phyloP scores from a whole-genome alignment of 2,113 vertebrate species.

The Chamaetylas fuelleborni region DNA sequence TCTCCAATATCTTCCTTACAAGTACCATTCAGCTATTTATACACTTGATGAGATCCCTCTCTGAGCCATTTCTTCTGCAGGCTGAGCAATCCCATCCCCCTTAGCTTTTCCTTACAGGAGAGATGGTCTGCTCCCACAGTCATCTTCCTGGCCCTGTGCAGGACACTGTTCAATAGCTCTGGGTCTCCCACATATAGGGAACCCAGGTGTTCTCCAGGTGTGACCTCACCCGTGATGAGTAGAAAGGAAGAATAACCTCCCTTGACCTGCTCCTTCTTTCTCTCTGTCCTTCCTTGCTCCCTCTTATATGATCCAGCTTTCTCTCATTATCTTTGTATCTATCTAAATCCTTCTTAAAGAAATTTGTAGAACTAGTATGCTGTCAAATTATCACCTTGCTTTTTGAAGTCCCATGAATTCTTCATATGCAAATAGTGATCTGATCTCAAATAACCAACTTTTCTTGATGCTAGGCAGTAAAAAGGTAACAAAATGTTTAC shows the following conservation, averaged over 20 bases:
- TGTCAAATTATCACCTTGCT: not conserved
- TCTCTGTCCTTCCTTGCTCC: not conserved
- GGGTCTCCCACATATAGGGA: not conserved
- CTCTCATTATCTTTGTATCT: not conserved
- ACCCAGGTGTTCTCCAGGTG: not conserved
- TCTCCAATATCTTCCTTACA: not conserved
- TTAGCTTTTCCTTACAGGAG: not conserved
- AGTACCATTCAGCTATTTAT: not conserved
- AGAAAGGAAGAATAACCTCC: not conserved
- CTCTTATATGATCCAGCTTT: not conserved
- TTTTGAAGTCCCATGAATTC: not conserved
- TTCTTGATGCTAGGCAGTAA: not conserved
- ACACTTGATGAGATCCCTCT: not conserved
- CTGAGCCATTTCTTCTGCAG: not conserved
- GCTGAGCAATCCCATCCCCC: not conserved
- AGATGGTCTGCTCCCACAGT: not conserved
- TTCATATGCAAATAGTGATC: not conserved
- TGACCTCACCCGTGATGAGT: not conserved
- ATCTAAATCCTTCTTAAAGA: not conserved
- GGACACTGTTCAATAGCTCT: not conserved
- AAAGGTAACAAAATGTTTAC: not conserved
- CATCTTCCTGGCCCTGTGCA: not conserved
- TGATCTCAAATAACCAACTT: not conserved
- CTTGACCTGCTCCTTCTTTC: not conserved
- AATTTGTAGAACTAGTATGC: not conserved